Percentiles rank a stretch among this genome's conserved stretches.
phyloP scores from a whole-genome alignment of 2,113 vertebrate species.

The Saccopteryx leptura region DNA sequence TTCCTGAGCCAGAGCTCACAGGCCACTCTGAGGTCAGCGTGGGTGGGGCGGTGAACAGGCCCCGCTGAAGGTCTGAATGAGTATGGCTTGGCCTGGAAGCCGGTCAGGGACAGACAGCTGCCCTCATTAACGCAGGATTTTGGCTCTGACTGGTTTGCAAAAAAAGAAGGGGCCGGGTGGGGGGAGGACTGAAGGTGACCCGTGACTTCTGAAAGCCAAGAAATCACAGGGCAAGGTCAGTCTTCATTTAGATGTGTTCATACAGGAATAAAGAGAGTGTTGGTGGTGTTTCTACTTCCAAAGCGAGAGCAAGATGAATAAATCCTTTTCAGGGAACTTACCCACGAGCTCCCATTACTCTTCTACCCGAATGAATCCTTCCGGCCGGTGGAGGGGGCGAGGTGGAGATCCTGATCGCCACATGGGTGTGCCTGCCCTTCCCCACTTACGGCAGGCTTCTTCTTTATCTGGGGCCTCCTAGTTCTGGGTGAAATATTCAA shows the following conservation, averaged over 20 bases:
- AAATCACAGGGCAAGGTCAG: not conserved
- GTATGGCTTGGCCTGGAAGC: not conserved
- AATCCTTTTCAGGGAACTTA: not conserved
- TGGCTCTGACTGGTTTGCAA: not conserved
- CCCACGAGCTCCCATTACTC: fast-evolving
- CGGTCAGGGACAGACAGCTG: not conserved
- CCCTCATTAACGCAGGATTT: not conserved
- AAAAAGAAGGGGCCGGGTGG: no score
- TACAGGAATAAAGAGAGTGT: not conserved
- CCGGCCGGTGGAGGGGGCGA: no score
- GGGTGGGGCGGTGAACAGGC: not conserved
- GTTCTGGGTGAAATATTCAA: not conserved
- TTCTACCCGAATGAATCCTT: not conserved
- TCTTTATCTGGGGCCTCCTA: not conserved
- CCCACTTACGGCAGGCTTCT: not conserved
- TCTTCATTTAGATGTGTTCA: not conserved
- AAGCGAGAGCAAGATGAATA: not conserved
- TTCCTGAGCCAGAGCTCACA: not conserved
- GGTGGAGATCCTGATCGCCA: not conserved
- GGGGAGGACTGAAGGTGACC: not conserved
- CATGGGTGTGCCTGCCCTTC: not conserved
- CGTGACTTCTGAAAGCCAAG: not conserved
- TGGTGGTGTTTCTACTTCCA: not conserved
- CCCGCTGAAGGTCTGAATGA: not conserved
- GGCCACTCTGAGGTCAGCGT: slow-evolving; percentile 13